These are phyloP conservation scores for Girardinus metallicus DNA, from an alignment of 2,797 vertebrate species.

Conservation along the genomic window DNA sequence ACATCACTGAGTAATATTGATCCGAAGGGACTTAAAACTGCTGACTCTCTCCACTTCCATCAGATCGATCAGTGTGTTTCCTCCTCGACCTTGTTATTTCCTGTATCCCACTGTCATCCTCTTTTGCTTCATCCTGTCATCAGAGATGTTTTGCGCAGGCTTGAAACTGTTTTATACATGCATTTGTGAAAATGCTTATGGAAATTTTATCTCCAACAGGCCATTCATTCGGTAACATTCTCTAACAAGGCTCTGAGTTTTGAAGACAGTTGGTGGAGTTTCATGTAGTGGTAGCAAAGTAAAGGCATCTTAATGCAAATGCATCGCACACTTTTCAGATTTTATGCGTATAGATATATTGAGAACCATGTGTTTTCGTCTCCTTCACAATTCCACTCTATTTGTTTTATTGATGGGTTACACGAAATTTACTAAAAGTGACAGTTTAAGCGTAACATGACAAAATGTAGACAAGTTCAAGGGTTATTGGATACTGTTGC, in stretches of 20 bases:
- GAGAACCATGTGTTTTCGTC: background rate
- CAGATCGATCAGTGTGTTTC: constrained; percentile 40
- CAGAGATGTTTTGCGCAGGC: background rate
- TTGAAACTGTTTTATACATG: background rate
- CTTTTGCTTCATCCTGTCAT: constrained; percentile 10
- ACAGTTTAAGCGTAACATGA: background rate
- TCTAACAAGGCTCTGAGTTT: background rate
- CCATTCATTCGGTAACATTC: background rate
- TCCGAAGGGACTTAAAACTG: constrained; percentile 44
- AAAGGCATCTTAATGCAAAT: background rate
- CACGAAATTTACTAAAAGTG: background rate
- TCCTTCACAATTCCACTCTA: background rate
- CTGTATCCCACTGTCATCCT: constrained; percentile 19
- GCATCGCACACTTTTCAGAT: background rate
- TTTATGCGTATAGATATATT: background rate
- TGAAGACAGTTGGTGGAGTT: background rate
- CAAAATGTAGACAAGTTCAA: background rate
- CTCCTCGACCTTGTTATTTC: constrained; percentile 26
- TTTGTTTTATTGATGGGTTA: background rate
- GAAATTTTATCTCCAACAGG: background rate
- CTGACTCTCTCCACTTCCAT: constrained; percentile 37
- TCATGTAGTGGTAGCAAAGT: background rate
- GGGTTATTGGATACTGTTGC: background rate
- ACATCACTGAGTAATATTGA: constrained; percentile 40
- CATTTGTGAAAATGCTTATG: background rate